phyloP scores from a whole-genome alignment of 2,113 vertebrate species.

The Pseudois nayaur region DNA sequence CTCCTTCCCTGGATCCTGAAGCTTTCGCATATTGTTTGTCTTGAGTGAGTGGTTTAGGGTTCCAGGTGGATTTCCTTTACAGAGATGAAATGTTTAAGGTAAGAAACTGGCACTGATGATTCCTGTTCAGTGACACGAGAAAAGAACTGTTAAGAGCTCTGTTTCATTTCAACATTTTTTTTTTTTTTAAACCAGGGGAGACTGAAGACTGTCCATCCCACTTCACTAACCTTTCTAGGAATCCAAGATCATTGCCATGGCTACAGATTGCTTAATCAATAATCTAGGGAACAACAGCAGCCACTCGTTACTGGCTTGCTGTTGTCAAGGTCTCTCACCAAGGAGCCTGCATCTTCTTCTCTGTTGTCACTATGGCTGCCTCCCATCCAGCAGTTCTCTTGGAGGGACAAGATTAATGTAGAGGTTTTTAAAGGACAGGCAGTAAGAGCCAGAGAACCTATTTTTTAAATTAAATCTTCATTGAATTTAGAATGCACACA shows the following conservation, averaged over 20 bases:
- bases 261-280: conserved; percentile 47
- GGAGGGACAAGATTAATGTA: conserved; percentile 11
- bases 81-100: not conserved
- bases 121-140: not conserved
- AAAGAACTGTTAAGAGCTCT: not conserved
- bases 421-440: not conserved
- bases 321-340: not conserved
- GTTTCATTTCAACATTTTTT: not conserved
- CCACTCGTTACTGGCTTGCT: not conserved
- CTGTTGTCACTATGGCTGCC: not conserved
- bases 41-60: not conserved
- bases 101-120: not conserved
- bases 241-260: conserved; percentile 39
- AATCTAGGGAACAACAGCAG: conserved; percentile 8
- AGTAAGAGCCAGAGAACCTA: not conserved
- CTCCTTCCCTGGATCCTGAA: not conserved
- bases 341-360: not conserved
- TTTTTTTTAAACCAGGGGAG: not conserved
- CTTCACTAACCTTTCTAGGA: conserved; percentile 24
- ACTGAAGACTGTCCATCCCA: not conserved
- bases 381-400: not conserved
- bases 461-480: conserved; percentile 19
- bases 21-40: not conserved
- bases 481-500: not conserved
- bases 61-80: not conserved